Evolutionary conservation across 2,113 vertebrate species (phyloP).

Genomic region (Protobothrops flavoviridis): DNA sequence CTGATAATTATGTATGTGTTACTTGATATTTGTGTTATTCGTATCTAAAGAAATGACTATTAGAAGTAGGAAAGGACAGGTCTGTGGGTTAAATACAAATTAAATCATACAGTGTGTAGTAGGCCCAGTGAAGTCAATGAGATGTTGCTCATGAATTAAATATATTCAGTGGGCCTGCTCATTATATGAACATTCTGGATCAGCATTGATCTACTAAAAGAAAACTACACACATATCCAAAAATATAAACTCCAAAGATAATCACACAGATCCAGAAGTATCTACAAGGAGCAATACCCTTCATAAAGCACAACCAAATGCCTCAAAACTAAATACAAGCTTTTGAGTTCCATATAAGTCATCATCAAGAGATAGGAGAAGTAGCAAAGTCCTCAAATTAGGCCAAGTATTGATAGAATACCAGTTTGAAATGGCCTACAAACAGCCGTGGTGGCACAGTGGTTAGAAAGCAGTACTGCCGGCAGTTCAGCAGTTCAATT

Average conservation of each 20-base stretch:
- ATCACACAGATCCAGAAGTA: not conserved
- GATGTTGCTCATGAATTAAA: not conserved
- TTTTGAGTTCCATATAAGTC: not conserved
- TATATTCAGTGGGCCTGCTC: not conserved
- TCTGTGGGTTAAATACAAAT: not conserved
- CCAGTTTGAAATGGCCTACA: not conserved
- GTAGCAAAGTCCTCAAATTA: not conserved
- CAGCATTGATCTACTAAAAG: not conserved
- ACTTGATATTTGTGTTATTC: not conserved
- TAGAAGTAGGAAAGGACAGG: not conserved
- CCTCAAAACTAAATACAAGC: not conserved
- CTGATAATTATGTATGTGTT: not conserved
- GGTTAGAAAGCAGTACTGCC: too few species aligned
- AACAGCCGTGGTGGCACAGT: not conserved
- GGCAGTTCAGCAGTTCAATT: too few species aligned
- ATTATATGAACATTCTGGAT: not conserved
- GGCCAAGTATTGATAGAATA: not conserved
- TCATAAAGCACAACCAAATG: not conserved
- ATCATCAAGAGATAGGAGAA: not conserved
- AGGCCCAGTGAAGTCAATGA: not conserved
- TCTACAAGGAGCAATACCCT: not conserved
- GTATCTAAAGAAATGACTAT: not conserved
- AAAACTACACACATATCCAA: not conserved
- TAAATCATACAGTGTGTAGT: not conserved
- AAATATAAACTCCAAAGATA: not conserved